Conservation (phyloP, 2,797 vertebrate genomes). For the Ctenochaetus hawaiiensis region DNA sequence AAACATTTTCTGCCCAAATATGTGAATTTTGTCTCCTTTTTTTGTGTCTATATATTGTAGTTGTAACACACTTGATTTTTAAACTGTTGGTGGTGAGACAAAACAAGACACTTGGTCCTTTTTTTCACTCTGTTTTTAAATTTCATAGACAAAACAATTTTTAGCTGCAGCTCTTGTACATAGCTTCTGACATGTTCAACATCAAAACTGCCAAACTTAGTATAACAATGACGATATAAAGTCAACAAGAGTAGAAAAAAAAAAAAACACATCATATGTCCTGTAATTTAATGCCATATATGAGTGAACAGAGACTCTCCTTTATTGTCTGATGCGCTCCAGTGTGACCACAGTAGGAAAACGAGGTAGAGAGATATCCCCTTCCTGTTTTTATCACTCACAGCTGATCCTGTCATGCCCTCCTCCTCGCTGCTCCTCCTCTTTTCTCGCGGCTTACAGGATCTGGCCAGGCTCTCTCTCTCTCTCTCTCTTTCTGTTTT, state of each 20-base stretch:
- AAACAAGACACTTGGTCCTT: background rate
- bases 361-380: slow-evolving; percentile 83
- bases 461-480: slow-evolving; percentile 60
- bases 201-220: background rate
- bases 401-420: slow-evolving; percentile 82
- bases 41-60: too few relatives aligned
- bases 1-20: too few relatives aligned
- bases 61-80: background rate
- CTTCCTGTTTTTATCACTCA: slow-evolving; percentile 88
- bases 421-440: slow-evolving; percentile 71
- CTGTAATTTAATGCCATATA: slow-evolving; percentile 41
- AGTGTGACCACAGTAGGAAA: slow-evolving; percentile 79
- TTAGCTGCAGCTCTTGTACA: background rate
- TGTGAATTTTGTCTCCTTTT: too few relatives aligned
- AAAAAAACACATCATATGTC: background rate
- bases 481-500: slow-evolving; percentile 42
- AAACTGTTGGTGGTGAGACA: background rate
- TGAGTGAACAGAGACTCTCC: slow-evolving; percentile 32
- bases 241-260: background rate
- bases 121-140: background rate
- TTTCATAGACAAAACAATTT: background rate
- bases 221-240: slow-evolving; percentile 4
- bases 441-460: slow-evolving; percentile 70
- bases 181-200: too few relatives aligned
- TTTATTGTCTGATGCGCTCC: slow-evolving; percentile 70